Base-by-base conservation (phyloP, 1,140 invertebrate genomes). In the Lepidurus couesii region DNA sequence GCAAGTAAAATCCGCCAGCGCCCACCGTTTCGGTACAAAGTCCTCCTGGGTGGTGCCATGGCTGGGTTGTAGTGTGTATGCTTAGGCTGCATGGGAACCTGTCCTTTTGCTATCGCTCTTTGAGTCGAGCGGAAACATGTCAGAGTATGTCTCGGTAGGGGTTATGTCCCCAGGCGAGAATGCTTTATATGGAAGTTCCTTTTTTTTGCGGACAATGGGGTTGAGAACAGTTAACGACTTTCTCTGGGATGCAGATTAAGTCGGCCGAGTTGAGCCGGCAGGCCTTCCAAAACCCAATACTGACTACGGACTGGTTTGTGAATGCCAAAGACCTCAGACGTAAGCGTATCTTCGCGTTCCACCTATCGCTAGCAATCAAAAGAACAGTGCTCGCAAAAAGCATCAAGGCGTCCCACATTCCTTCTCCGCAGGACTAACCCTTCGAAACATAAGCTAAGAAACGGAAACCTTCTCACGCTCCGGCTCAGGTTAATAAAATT, bases 161-260 rank as follows among this genome's bases (percentile, higher is more conserved):
- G 53, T 65, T 65, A 65, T 65, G 53, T 65, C 53, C n/a, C 53
- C 53, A 65, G 53, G 53, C 53, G 53, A 65, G 53, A 21, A 65
- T 65, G 53, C 53, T 65, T 65, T 65, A 65, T 65, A 65, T 65
- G 53, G 53, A 65, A 65, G 53, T 65, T 65, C n/a, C 6, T 34
- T 21, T 65, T 24, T 65, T 65, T 65, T 65, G 53, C 53, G 53
- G 16, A 65, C 53, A 65, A 65, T 65, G 53, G 47, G 53, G 53
- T 65, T 65, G 53, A 16, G 45, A 47, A 47, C 45, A 16, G 10
- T 65, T 65, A 65, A 65, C 53, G 53, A 65, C 53, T 9, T 65
- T 65, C 53, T 13, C 53, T 7, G 53, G 3, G 53, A 65, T 65
- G 53, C 53, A 65, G 53, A 21, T 65, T 65, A 21, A 65, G 53